phyloP scores from a whole-genome alignment of 2,888 invertebrate genomes.

The Gibbula magus region DNA sequence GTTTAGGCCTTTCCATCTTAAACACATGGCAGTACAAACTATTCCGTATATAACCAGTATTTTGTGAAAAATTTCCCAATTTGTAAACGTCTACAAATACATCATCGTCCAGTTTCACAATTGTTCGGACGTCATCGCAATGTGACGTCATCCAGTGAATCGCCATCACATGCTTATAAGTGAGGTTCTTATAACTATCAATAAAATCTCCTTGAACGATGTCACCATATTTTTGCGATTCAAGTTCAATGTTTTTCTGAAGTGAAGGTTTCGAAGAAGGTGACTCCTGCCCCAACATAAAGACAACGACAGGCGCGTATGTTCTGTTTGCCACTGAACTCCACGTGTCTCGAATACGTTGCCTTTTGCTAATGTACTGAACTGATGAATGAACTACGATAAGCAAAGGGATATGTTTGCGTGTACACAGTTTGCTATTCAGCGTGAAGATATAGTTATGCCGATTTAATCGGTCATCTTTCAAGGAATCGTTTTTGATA shows the following conservation, averaged over 20 bases:
- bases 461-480: constrained; percentile 23
- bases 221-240: constrained; percentile 45
- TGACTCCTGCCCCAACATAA: constrained; percentile 39
- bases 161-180: constrained; percentile 69
- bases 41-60: constrained; percentile 39
- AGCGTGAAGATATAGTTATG: constrained; percentile 37
- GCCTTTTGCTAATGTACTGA: constrained; percentile 37
- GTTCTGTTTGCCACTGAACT: constrained; percentile 39
- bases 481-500: not conserved
- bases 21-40: constrained; percentile 55
- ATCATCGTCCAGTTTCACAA: constrained; percentile 73
- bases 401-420: constrained; percentile 36
- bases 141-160: constrained; percentile 64
- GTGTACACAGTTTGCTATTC: constrained; percentile 38
- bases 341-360: constrained; percentile 54
- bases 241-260: constrained; percentile 38
- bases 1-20: constrained; percentile 45
- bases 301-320: constrained; percentile 38
- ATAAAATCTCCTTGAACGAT: constrained; percentile 66
- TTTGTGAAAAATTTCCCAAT: constrained; percentile 73
- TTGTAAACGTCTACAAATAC: constrained; percentile 77
- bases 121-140: constrained; percentile 67
- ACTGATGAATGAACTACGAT: constrained; percentile 50
- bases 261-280: not conserved
- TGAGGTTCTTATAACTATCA: constrained; percentile 72